Evolutionary conservation across 2,888 invertebrate genomes (phyloP).

Genomic region (Timema podura): DNA sequence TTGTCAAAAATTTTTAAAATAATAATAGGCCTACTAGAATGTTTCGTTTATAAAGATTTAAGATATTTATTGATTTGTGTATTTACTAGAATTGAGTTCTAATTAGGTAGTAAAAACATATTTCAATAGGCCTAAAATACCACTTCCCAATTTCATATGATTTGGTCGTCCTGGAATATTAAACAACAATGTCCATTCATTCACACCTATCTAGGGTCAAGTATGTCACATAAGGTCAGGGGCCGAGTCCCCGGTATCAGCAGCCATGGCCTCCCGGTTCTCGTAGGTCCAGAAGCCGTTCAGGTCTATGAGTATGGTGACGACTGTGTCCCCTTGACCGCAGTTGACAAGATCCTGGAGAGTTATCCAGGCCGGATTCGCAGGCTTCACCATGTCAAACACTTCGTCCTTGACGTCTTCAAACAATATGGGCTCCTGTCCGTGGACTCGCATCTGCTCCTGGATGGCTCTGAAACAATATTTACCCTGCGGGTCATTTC

Average conservation of each 20-base stretch:
- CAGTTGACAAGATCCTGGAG: slow-evolving; percentile 73
- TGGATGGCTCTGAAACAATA: slow-evolving; percentile 62
- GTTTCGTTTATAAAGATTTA: no score
- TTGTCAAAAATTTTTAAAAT: no score
- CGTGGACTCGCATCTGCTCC: slow-evolving; percentile 81
- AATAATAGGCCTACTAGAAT: no score
- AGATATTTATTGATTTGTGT: no score
- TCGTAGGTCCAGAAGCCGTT: slow-evolving; percentile 97
- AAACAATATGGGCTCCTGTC: slow-evolving; percentile 86
- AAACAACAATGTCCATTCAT: neutral
- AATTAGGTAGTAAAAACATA: no score
- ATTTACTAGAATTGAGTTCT: no score
- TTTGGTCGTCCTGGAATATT: neutral
- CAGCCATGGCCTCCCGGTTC: slow-evolving; percentile 77
- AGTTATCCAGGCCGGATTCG: slow-evolving; percentile 77
- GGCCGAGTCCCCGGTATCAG: slow-evolving; percentile 47
- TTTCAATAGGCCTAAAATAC: no score
- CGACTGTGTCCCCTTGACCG: slow-evolving; percentile 90
- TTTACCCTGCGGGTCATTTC: neutral
- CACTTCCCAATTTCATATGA: no score
- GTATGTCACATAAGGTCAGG: neutral
- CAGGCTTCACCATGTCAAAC: slow-evolving; percentile 95
- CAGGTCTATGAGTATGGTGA: slow-evolving; percentile 90
- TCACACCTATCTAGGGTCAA: slow-evolving; percentile 12
- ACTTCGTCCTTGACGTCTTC: slow-evolving; percentile 96